Conservation (phyloP, 2,888 invertebrate species). For the Selenia dentaria region DNA sequence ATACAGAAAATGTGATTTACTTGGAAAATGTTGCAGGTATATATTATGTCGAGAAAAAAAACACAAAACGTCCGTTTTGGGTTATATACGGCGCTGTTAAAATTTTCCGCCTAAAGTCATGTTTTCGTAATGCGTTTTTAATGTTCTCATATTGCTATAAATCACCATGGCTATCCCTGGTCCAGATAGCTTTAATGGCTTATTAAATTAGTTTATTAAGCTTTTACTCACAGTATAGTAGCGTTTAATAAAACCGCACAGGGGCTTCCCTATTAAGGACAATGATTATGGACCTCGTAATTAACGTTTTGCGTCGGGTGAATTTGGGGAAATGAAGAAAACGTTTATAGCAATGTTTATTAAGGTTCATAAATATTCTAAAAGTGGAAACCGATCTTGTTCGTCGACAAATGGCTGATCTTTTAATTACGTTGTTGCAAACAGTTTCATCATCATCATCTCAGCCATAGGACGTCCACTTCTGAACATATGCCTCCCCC, state of each 20-base stretch:
- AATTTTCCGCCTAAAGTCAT: constrained; percentile 80
- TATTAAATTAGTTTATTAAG: constrained; percentile 77
- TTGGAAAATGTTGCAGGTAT: constrained; percentile 34
- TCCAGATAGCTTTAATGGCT: constrained; percentile 83
- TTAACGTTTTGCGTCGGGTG: constrained; percentile 26
- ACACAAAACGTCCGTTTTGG: constrained; percentile 64
- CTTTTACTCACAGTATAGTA: constrained; percentile 47
- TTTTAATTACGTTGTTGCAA: constrained; percentile 12
- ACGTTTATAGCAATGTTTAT: constrained; percentile 19
- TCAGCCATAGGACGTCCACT: no score
- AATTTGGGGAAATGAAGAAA: constrained; percentile 24
- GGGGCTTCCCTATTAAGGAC: constrained; percentile 40
- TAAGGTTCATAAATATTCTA: constrained; percentile 21
- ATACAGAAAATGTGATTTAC: constrained; percentile 22
- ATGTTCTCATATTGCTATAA: constrained; percentile 84
- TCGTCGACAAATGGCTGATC: constrained; percentile 6
- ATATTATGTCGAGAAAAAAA: constrained; percentile 43
- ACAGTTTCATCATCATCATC: no score
- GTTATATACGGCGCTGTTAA: constrained; percentile 72
- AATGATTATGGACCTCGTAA: constrained; percentile 31
- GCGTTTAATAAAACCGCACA: constrained; percentile 45
- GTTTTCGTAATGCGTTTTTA: constrained; percentile 84
- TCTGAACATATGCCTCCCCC: no score
- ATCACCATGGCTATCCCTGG: constrained; percentile 79
- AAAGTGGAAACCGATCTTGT: constrained; percentile 8